Base-by-base conservation (phyloP, 2,888 invertebrate genomes). In the Idaea straminata region DNA sequence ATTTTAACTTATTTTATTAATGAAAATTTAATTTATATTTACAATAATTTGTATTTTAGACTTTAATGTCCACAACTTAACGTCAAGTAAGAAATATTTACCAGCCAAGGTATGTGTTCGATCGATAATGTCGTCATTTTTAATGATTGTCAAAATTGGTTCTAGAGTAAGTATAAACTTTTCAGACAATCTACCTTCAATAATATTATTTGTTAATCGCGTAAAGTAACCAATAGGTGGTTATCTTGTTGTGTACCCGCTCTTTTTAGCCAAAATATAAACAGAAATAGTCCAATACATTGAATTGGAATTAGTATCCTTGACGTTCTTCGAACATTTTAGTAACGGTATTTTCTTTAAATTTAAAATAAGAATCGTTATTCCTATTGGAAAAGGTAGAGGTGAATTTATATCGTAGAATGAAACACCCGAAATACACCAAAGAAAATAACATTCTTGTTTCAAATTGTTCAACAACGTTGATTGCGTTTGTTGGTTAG, bases 251-350 rank as follows among this genome's bases (percentile, higher is more conserved):
- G 59, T 47, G 34, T 60, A 60, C 35, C 60, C 47, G 15, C 47
- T 25, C 25, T 7, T 47, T 47, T 60, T 60, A 59, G 34, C n/a
- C 15, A 16, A 7, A 58, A 15, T 6, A 15, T 15, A 58, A n/a
- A 15, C 15, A 7, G 58, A 15, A 58, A 58, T 7, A 58, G 58
- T 7, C 16, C 34, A 15, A 25, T 62, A 61, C 63, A 65, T 75
- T 74, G 80, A 84, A 84, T 86, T 85, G 77, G 72, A 70, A 74
- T 79, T 86, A 91, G 91, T 91, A 88, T 85, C 77, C 89, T 92
- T 90, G 88, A 91, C 78, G 84, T 87, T 89, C 91, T 90, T 92
- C 84, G 88, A 90, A 91, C 87, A 84, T 85, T 83, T 47, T 47
- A 13, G 47, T 91, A 92, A 92, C 92, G 91, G 92, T 72, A 89